Evolutionary conservation across 1,140 invertebrate species (phyloP).

Genomic region (Drosophila albomicans): DNA sequence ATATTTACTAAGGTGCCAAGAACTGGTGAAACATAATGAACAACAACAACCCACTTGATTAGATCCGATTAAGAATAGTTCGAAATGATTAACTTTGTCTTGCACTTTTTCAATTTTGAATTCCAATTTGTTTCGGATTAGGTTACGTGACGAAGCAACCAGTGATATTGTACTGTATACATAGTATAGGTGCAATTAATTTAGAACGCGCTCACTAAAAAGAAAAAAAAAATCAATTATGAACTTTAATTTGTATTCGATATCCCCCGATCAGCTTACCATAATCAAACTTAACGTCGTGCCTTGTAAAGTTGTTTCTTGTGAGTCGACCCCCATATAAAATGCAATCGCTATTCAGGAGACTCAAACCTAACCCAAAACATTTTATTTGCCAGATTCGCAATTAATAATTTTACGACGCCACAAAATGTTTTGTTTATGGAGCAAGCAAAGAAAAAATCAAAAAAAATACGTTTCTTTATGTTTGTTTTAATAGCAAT

Average conservation of each 20-base stretch:
- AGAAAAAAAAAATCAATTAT: constrained; percentile 71
- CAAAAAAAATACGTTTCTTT: constrained; percentile 48
- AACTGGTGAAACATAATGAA: constrained; percentile 47
- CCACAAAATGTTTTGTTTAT: constrained; percentile 51
- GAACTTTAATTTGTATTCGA: constrained; percentile 59
- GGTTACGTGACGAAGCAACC: constrained; percentile 84
- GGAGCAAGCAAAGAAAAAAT: constrained; percentile 10
- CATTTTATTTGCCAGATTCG: constrained; percentile 22
- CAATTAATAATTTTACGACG: constrained; percentile 83
- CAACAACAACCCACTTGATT: constrained; percentile 33
- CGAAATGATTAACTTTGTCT: constrained; percentile 40
- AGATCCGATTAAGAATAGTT: constrained; percentile 27
- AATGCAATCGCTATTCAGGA: constrained; percentile 73
- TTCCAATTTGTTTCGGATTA: constrained; percentile 80
- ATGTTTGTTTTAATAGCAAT: constrained; percentile 62
- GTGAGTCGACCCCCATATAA: constrained; percentile 29
- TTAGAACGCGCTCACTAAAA: constrained; percentile 83
- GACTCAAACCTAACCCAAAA: constrained; percentile 64
- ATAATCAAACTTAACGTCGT: constrained; percentile 40
- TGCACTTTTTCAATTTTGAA: constrained; percentile 62
- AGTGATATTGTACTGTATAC: constrained; percentile 85
- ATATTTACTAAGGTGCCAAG: constrained; percentile 65
- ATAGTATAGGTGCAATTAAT: constrained; percentile 85
- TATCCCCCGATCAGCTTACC: constrained; percentile 25
- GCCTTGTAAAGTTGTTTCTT: constrained; percentile 81